Base-by-base conservation (phyloP, 2,113 vertebrate genomes). In the Petrocephalus microphthalmus region DNA sequence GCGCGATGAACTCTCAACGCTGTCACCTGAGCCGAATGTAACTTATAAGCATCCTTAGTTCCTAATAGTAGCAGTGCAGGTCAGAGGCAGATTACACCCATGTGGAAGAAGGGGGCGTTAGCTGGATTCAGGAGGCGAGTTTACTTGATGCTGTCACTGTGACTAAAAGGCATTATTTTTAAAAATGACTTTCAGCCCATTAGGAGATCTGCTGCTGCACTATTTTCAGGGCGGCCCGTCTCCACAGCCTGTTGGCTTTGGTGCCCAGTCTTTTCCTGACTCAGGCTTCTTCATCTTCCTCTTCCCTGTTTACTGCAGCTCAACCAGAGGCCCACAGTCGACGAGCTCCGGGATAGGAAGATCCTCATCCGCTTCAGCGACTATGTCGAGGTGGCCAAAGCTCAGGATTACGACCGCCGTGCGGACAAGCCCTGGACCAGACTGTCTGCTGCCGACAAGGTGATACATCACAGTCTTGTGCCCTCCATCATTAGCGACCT, bases 311-410 rank as follows among this genome's bases (percentile, higher is more conserved):
- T 57, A n/a, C 85, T 91, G 74, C 91, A 99, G 98, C 96, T 99
- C 64, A 99, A 99, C 93, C 98, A 99, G 95, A 96, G 98, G 89
- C 98, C 98, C 7, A 99, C 98, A 0, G 98, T 99, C 37, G 98
- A 99, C 56, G 98, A 99, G 93, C 93, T 99, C 89, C 95, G 98
- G 89, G 97, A 99, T 94, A 96, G 98, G 89, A 99, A 99, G 94
- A 99, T 99, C 90, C 96, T 99, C 91, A 99, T 99, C 88, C 97
- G 98, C 86, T 99, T 99, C 94, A 99, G 98, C 7, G 98, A 99
- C 90, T 99, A 99, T 0, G 98, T 99, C 92, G 98, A 99, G 93
- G 98, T 99, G 95, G 98, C 98, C 56, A 99, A 98, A 96, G 98
- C 98, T 92, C 98, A 99, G 96, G 98, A 99, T 95, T 99, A 99